Base-by-base conservation (phyloP, 2,888 invertebrate species). In the Oscheius sp. region DNA sequence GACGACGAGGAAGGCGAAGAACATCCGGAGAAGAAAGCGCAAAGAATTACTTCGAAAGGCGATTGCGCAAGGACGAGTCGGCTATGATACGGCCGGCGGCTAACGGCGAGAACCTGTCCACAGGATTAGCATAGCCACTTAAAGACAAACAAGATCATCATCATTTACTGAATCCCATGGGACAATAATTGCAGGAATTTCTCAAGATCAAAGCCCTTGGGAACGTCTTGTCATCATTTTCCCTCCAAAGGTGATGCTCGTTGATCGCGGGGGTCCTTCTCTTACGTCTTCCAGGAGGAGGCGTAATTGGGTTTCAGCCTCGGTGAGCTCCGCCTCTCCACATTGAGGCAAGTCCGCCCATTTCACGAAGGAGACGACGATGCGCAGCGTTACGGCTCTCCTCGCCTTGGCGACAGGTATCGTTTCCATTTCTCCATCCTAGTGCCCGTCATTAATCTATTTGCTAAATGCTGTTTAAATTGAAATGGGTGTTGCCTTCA, bases 331-430 rank as follows among this genome's bases (percentile, higher is more conserved):
- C 66, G 66, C 66, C 66, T 29, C 49, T 52, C 25, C 21, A 6
- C 52, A n/a, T n/a, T 27, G 27, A 7, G 18, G 29, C 16, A 9
- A 58, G 58, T 45, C 27, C 66, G 35, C 35, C 66, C 66, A 66
- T 52, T 66, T 66, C 41, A n/a, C 25, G n/a, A 35, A 66, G 52
- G 49, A 49, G 66, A 66, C 66, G 66, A 66, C 66, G 66, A 66
- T 66, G 66, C 66, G 66, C 49, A 25, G 35, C 66, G 66, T 35
- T 6, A 52, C 66, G 25, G 66, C 35, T 7, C 35, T 66, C 66
- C 52, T 66, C 66, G 66, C 66, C 21, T 23, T 66, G 18, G 52
- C 66, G 16, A 35, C 52, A 52, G 66, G 52, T 49, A 12, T 29
- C 13, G 45, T 29, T 29, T 52, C 21, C 25, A 55, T 55, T 55